Evolutionary conservation across 2,797 vertebrate genomes (phyloP), one percentile per base, ranked within the genome.

Genomic region (Oreortyx pictus): DNA sequence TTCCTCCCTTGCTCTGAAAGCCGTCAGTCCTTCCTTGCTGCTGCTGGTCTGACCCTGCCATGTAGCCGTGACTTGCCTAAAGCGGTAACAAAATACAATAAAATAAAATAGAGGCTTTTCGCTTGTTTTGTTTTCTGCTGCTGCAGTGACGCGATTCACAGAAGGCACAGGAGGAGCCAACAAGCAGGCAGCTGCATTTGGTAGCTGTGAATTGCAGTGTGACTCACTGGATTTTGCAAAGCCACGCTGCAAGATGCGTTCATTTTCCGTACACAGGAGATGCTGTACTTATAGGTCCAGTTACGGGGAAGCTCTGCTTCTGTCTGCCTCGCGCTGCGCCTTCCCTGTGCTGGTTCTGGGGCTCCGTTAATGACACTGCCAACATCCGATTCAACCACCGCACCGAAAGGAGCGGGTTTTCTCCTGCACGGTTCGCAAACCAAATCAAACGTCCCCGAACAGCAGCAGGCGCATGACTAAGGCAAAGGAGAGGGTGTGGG

Each of bases 341-440:
- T 73, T 52, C 4, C 5, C 44, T 0, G 0, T 20, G 19, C 9
- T 1, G 2, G 16, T 13, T 68, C 57, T 54, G 47, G 27, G 49
- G 33, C 41, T 88, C 31, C 23, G 12, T 35, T 3, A n/a, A 43
- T 1, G 1, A 2, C 56, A 29, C 14, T 19, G 47, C 43, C 25
- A 44, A 43, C 23, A 50, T 7, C 6, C 0, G 0, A 1, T 12
- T 44, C 57, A 25, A 14, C 41, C 66, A 1, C 37, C 5, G 33
- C 72, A 54, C 27, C 31, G 7, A 16, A 41, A 41, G 33, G 20
- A 8, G 49, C 12, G 0, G 2, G 19, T 14, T 37, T 13, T 65
- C 47, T n/a, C 64, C 66, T 54, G 52, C 23, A 1, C 1, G 14
- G 41, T 3, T 37, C 9, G 12, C 3, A 8, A 35, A 3, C 18